phyloP scores from a whole-genome alignment of 2,113 vertebrate species.

The Rana temporaria region DNA sequence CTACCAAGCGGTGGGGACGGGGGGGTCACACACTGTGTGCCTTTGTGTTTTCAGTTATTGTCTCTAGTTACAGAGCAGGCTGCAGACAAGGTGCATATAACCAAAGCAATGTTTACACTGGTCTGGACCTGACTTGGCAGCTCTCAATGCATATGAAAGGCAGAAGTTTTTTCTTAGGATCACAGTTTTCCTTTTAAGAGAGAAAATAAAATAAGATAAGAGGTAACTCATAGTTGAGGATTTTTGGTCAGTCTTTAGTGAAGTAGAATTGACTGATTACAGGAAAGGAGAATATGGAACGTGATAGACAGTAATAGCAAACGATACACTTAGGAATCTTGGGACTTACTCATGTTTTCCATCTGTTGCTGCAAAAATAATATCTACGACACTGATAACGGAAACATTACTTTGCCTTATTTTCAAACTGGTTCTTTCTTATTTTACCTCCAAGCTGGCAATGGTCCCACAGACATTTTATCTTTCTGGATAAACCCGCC shows the following conservation, averaged over 20 bases:
- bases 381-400: conserved; percentile 39
- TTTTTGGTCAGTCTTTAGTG: background rate
- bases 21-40: too few relatives aligned
- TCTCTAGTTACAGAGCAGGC: too few relatives aligned
- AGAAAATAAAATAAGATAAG: background rate
- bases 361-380: conserved; percentile 34
- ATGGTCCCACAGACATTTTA: conserved; percentile 30
- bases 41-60: too few relatives aligned
- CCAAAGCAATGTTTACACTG: too few relatives aligned
- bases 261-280: conserved; percentile 16
- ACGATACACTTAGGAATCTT: conserved; percentile 9
- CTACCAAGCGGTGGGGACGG: too few relatives aligned
- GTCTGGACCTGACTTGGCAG: too few relatives aligned
- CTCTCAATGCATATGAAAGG: too few relatives aligned
- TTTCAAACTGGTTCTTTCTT: conserved; percentile 13
- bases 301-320: conserved; percentile 40
- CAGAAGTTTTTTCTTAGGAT: too few relatives aligned
- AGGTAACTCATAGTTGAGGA: background rate
- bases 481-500: conserved; percentile 8
- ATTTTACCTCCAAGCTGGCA: conserved; percentile 28
- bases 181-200: background rate
- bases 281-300: conserved; percentile 33
- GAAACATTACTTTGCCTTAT: conserved; percentile 24
- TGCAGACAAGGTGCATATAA: too few relatives aligned
- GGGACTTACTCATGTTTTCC: conserved; percentile 29